Conservation (phyloP, 2,797 vertebrate species). For the Hozukius guyotensis region DNA sequence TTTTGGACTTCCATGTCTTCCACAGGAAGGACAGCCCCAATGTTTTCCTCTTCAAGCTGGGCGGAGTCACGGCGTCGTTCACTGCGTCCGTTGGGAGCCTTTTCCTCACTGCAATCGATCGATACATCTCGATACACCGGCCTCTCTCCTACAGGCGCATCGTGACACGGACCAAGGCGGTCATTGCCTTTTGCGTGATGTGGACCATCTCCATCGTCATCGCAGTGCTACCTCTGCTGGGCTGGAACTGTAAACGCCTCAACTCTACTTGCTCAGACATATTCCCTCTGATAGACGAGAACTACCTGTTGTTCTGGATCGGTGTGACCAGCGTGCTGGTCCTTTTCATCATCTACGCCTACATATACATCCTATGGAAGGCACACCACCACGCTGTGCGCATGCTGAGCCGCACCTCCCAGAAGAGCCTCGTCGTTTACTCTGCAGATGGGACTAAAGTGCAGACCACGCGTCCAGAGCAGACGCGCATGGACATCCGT, state of each 20-base stretch:
- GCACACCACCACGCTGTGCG: constrained; percentile 96
- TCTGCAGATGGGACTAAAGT: constrained; percentile 96
- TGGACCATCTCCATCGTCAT: constrained; percentile 98
- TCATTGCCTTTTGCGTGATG: constrained; percentile 98
- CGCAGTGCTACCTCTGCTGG: constrained; percentile 95
- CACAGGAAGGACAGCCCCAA: constrained; percentile 97
- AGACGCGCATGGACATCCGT: constrained; percentile 98
- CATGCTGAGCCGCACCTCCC: constrained; percentile 96
- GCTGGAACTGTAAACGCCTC: constrained; percentile 99
- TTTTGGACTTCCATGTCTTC: constrained; percentile 99
- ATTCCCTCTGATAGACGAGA: constrained; percentile 97
- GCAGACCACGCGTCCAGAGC: constrained; percentile 93
- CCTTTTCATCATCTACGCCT: constrained; percentile 98
- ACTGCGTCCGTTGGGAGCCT: constrained; percentile 98
- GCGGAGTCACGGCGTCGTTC: constrained; percentile 97
- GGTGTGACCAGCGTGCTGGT: constrained; percentile 94
- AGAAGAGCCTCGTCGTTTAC: constrained; percentile 97
- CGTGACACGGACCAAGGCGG: constrained; percentile 96
- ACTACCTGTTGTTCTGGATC: constrained; percentile 99
- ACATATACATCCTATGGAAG: constrained; percentile 99
- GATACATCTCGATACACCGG: constrained; percentile 98
- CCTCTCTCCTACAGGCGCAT: constrained; percentile 97
- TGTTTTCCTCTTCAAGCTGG: constrained; percentile 98
- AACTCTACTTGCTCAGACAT: constrained; percentile 97
- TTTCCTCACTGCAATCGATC: constrained; percentile 98